Evolutionary conservation across 2,888 invertebrate species (phyloP), one percentile per base, ranked within the genome.

Genomic region (Hydroisotoma schaefferi): DNA sequence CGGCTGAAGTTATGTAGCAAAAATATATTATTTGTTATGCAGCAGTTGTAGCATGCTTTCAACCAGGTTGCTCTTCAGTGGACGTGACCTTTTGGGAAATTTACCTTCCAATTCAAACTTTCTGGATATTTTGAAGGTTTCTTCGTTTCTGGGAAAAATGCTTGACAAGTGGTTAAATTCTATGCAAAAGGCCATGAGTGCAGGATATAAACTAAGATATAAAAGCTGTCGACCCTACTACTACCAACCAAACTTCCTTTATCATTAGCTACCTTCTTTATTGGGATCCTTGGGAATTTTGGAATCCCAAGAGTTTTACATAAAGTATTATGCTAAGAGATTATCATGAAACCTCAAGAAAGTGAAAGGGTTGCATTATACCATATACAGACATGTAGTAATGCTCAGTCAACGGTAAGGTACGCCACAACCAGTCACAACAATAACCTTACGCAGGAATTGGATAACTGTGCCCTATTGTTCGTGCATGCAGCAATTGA

Each of bases 101-200:
- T 26, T 23, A 43, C 38, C 53, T 44, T 40, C 33, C 54, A 23
- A 56, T 38, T 28, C 51, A 55, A 51, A 33, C 55, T 51, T 37
- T 61, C 65, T 61, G 65, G 65, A 65, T 65, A 61, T 65, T 65
- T 48, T 65, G 65, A 65, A 65, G 65, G 65, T 61, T 59, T n/a
- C n/a, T n/a, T 61, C 25, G 51, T 40, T 53, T 53, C 53, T 26
- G 40, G 23, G 53, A 53, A 22, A 46, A 23, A 25, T 46, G 46
- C 25, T 4, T 46, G 20, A 23, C 6, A 3, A 15, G 25, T 23
- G 46, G 46, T 46, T 22, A 46, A 18, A 40, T 18, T 4, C 15
- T 15, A 25, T 10, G 46, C 46, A 6, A 22, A 46, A 23, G 5
- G 8, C 40, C n/a, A 20, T 40, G 20, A 40, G 15, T 18, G 20